Conservation (phyloP, 2,113 vertebrate genomes). For the Dascyllus trimaculatus region DNA sequence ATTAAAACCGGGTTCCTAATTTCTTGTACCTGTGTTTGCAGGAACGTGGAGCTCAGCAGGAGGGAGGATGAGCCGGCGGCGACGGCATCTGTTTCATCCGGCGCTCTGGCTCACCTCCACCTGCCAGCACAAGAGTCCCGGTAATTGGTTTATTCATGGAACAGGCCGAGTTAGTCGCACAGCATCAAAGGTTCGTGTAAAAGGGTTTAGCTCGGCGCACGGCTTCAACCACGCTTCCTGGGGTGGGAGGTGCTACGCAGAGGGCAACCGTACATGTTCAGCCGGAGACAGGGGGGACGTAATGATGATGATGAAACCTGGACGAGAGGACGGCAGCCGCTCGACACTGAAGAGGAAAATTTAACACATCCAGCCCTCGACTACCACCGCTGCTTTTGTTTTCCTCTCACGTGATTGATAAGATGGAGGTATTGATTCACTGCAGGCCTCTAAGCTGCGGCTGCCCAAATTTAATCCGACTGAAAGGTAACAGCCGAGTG, state of each 20-base stretch:
- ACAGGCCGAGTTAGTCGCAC: not conserved
- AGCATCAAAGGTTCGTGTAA: slow-evolving; percentile 7
- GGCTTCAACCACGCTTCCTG: not conserved
- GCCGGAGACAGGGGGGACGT: not conserved
- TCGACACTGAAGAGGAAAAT: not conserved
- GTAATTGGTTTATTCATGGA: slow-evolving; percentile 39
- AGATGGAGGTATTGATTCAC: slow-evolving; percentile 12
- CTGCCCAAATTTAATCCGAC: slow-evolving; percentile 12
- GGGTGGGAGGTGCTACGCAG: not conserved
- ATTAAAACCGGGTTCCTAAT: not conserved
- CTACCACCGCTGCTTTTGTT: slow-evolving; percentile 4
- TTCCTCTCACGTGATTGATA: slow-evolving; percentile 19
- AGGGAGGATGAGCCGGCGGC: not conserved
- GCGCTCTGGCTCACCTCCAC: slow-evolving; percentile 1
- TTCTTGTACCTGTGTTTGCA: not conserved
- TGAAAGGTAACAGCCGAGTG: not conserved
- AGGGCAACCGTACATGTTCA: not conserved
- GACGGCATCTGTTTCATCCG: slow-evolving; percentile 26
- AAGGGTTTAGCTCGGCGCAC: not conserved
- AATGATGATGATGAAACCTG: not conserved
- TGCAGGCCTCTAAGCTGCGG: not conserved
- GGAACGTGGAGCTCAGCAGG: not conserved
- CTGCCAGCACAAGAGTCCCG: slow-evolving; percentile 6
- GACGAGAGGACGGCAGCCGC: not conserved
- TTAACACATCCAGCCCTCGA: not conserved